Evolutionary conservation across 2,113 vertebrate species (phyloP).

Genomic region (Ammodytes marinus): DNA sequence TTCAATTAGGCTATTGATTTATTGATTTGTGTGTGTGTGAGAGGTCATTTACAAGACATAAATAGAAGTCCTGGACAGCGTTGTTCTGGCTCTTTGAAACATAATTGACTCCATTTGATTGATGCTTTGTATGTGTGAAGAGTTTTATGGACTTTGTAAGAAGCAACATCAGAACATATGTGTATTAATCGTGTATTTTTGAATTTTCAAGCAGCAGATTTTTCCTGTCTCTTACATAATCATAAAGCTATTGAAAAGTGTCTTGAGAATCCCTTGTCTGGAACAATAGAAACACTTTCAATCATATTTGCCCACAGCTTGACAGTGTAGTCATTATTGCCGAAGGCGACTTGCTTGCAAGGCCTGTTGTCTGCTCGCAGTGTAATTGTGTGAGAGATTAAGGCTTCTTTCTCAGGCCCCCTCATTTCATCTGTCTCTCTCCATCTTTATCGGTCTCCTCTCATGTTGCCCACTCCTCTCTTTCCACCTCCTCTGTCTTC

Average conservation of each 20-base stretch:
- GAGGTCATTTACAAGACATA: background rate
- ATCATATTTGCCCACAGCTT: conserved; percentile 25
- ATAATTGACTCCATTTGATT: background rate
- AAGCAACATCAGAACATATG: background rate
- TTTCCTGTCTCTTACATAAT: background rate
- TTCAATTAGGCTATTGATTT: conserved; percentile 28
- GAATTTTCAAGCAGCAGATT: background rate
- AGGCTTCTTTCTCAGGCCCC: conserved; percentile 41
- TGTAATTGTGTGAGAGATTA: conserved; percentile 39
- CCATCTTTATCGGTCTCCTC: conserved; percentile 3
- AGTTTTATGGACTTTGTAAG: background rate
- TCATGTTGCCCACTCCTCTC: conserved; percentile 37
- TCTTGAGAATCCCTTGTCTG: conserved; percentile 14
- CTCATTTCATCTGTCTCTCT: conserved; percentile 37
- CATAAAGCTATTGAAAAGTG: background rate
- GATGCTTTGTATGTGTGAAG: background rate
- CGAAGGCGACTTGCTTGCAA: conserved; percentile 17
- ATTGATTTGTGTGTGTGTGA: background rate
- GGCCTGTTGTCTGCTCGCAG: conserved; percentile 23
- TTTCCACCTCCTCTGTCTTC: conserved; percentile 21
- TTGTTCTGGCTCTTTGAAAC: background rate
- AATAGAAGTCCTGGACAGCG: background rate
- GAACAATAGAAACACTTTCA: conserved; percentile 1
- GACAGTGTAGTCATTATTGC: conserved; percentile 8
- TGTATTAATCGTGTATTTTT: background rate